Evolutionary conservation across 92 coral and sea anemone species (phyloP), one percentile per base, ranked within the genome.

Genomic region (Chrysogorgia sp.): DNA sequence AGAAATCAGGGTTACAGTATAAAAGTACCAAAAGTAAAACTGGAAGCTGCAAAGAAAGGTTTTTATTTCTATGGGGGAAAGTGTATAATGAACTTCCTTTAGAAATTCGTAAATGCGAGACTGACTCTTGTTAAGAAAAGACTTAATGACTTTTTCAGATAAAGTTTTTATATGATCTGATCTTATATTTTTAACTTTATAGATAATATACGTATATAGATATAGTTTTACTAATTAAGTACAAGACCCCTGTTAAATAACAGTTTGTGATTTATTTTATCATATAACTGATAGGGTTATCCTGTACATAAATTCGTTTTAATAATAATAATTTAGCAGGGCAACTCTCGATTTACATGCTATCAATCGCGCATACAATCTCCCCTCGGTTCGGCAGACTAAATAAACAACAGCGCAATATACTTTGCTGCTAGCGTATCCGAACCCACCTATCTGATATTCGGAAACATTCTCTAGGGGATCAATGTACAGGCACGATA

Each of bases 291-390:
- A 37, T 37, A 4, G 43, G 43, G 43, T 12, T 37, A 37, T 37
- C 43, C 43, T 37, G 43, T 37, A 37, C 12, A 37, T 4, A 4
- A 37, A 12, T 37, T 37, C 43, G 5, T 12, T 37, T 4, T 37
- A 37, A 37, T n/a, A n/a, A n/a, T n/a, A n/a, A n/a, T n/a, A n/a
- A n/a, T 81, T 81, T 20, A 81, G 58, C 3, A 70, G 84, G 26
- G 84, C 69, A 23, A 81, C 85, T 31, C 85, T 58, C 1, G 79
- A 59, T 30, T 71, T 81, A 35, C 85, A 66, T 20, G 58, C 70
- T 30, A 63, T 63, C 70, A 63, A 15, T 63, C 48, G 25, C 21
- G 43, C 22, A 63, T 63, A 63, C 34, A 17, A 23, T n/a, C 24
- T 43, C 2, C 21, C 33, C 48, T 63, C 23, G 25, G 48, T 63